phyloP scores from a whole-genome alignment of 2,888 invertebrate genomes.

The Lordiphosa fenestrarum region DNA sequence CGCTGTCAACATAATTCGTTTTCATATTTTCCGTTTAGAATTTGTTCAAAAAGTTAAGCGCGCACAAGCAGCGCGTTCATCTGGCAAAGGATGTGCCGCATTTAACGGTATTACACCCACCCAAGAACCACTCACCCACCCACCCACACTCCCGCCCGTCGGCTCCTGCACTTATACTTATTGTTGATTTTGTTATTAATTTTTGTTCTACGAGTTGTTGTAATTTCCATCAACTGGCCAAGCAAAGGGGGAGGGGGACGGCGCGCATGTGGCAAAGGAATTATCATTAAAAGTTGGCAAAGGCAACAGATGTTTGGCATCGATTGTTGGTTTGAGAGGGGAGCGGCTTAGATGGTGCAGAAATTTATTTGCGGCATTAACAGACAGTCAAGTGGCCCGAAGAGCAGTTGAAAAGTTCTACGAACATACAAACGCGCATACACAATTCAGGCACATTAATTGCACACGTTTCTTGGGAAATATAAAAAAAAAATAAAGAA shows the following conservation, averaged over 20 bases:
- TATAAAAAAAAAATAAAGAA: background rate
- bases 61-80: constrained; percentile 47
- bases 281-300: constrained; percentile 71
- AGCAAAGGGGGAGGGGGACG: constrained; percentile 13
- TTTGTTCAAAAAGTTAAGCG: constrained; percentile 69
- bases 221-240: constrained; percentile 49
- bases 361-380: constrained; percentile 67
- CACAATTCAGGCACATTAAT: constrained; percentile 54
- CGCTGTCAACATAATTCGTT: constrained; percentile 75
- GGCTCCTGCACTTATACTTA: constrained; percentile 11
- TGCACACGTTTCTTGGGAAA: constrained; percentile 26
- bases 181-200: constrained; percentile 47
- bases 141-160: background rate
- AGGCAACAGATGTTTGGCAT: constrained; percentile 63
- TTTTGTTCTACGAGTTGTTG: constrained; percentile 31
- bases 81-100: constrained; percentile 65
- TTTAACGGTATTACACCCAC: constrained; percentile 53
- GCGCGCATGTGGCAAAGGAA: constrained; percentile 49
- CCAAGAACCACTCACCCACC: constrained; percentile 26
- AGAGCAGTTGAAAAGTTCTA: constrained; percentile 51
- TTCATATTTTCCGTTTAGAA: constrained; percentile 75
- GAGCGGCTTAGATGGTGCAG: constrained; percentile 25
- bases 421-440: no score
- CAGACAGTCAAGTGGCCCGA: constrained; percentile 62
- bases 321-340: constrained; percentile 37